Percentiles rank a stretch among this genome's conserved stretches.
These are phyloP conservation scores for Sphecodes monilicornis DNA, from an alignment of 2,888 invertebrate genomes.

Conservation along the genomic window DNA sequence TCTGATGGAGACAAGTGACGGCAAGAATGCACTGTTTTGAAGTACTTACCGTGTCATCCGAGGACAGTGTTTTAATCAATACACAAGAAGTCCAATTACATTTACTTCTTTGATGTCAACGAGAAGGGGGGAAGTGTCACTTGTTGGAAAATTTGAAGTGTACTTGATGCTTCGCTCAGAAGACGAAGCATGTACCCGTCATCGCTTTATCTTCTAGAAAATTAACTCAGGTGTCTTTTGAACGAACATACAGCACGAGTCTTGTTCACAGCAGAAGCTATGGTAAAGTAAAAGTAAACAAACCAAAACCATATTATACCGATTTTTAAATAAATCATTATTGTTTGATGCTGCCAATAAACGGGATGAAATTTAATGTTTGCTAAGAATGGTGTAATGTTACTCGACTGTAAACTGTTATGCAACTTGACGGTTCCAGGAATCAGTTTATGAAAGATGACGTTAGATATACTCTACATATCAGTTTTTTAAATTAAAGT, in stretches of 20 bases:
- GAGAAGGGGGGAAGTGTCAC: not conserved
- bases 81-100: not conserved
- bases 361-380: not conserved
- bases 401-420: not conserved
- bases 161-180: not conserved
- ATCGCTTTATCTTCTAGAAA: not conserved
- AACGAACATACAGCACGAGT: not conserved
- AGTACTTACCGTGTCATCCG: not conserved
- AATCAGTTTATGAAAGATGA: not conserved
- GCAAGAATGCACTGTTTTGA: not conserved
- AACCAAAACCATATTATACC: not conserved
- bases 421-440: not conserved
- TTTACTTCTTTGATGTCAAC: not conserved
- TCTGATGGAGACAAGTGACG: not conserved
- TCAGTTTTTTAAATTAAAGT: no score
- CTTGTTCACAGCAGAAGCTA: not conserved
- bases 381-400: not conserved
- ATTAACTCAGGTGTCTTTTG: not conserved
- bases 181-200: not conserved
- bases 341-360: no score
- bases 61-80: not conserved
- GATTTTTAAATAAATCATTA: not conserved
- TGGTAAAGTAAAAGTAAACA: not conserved
- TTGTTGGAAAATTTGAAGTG: not conserved
- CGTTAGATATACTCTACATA: no score